Base-by-base conservation (phyloP, 2,888 invertebrate species). In the Harpalus rubripes region DNA sequence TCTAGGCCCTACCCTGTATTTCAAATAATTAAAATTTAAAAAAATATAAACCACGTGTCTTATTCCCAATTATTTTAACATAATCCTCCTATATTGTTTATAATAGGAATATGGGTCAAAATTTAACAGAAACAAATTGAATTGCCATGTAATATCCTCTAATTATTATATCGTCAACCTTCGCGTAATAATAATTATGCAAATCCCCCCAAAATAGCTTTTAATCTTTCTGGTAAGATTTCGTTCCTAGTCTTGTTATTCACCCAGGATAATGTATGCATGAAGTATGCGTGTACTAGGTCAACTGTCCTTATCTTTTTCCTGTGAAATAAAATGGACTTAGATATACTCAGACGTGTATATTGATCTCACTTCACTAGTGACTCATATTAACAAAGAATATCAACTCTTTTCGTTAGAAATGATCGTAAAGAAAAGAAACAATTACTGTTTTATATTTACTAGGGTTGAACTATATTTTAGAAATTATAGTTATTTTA, bases 241-340 rank as follows among this genome's bases (percentile, higher is more conserved):
- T 15, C 56, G 15, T 56, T 56, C 56, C 32, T 32, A 32, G 32
- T 52, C 44, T 12, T 8, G 10, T 52, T 52, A 4, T 12, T 59
- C 59, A 72, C 41, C 44, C 10, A 12, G 72, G 39, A n/a, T 26
- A 72, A 72, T 72, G 15, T 72, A 72, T 72, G 72, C 72, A 72
- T 15, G 32, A 32, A 32, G 32, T 72, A 32, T 72, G 72, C 72
- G 72, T 72, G 72, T 41, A 72, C 41, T 72, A 72, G 72, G 72
- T 72, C 72, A 72, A 72, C 72, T 72, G 39, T 72, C 39, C 72
- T 72, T 72, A 72, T 72, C 72, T 41, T 22, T 72, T 72, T 39
- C 72, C 44, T 52, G 44, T 52, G 44, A 52, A 52, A 52, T 52
- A 52, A 22, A 32, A 5, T 18, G 18, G 65, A 63, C 63, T 22